phyloP scores from a whole-genome alignment of 2,113 vertebrate genomes.

The Corythornis vintsioides region DNA sequence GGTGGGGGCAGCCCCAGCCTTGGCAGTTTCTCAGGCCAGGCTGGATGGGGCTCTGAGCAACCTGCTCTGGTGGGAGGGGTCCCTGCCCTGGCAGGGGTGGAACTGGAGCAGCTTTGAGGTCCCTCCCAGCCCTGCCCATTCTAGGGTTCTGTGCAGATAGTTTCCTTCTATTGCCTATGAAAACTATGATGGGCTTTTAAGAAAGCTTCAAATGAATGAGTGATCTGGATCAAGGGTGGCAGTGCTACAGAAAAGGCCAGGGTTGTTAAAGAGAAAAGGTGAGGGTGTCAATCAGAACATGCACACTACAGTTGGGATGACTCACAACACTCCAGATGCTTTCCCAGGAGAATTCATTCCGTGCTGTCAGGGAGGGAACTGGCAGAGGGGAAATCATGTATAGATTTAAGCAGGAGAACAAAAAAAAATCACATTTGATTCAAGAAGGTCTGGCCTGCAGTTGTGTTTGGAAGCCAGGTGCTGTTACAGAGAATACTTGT shows the following conservation, averaged over 20 bases:
- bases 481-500: no score
- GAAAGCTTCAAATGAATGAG: slow-evolving; percentile 2
- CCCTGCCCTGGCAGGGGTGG: no score
- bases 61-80: no score
- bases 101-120: no score
- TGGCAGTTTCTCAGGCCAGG: no score
- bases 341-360: slow-evolving; percentile 12
- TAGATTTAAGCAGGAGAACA: background rate
- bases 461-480: background rate
- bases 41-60: no score
- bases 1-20: no score
- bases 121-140: no score
- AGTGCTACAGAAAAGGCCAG: background rate
- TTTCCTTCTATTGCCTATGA: background rate
- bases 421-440: slow-evolving; percentile 24
- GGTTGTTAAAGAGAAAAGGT: background rate
- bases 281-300: background rate
- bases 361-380: background rate
- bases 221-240: background rate
- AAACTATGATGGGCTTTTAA: background rate
- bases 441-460: background rate
- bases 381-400: background rate
- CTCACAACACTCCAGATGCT: background rate
- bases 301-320: background rate
- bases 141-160: background rate